Evolutionary conservation across 2,888 invertebrate genomes (phyloP).

Genomic region (Drosophila pseudotakahashii): DNA sequence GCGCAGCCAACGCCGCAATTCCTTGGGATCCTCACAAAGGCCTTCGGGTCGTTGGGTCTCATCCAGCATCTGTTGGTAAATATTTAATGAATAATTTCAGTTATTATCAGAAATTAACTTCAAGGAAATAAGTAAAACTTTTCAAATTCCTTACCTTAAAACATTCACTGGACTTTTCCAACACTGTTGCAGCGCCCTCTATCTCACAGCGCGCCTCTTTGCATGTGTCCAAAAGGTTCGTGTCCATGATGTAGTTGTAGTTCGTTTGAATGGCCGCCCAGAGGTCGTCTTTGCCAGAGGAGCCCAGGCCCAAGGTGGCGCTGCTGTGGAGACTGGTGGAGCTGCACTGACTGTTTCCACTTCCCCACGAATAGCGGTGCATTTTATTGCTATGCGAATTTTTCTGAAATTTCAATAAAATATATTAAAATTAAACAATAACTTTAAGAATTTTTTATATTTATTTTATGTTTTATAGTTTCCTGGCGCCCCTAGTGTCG

Average conservation of each 20-base stretch:
- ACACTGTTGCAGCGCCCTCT: conserved; percentile 76
- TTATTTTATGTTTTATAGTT: too few relatives aligned
- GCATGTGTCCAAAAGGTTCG: conserved; percentile 95
- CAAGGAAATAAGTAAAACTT: too few relatives aligned
- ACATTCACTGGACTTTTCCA: conserved; percentile 70
- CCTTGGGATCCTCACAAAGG: conserved; percentile 82
- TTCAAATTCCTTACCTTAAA: conserved; percentile 76
- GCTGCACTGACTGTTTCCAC: conserved; percentile 88
- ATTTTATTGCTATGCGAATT: conserved; percentile 71
- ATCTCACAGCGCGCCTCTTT: conserved; percentile 86
- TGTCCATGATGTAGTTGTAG: conserved; percentile 98
- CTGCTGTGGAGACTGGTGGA: conserved; percentile 85
- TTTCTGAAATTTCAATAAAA: conserved; percentile 63
- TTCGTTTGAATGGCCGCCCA: conserved; percentile 96
- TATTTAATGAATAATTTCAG: background rate
- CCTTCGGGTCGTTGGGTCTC: conserved; percentile 80
- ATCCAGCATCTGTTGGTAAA: conserved; percentile 71
- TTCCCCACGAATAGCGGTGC: conserved; percentile 92
- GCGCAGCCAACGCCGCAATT: conserved; percentile 93
- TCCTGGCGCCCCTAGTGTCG: too few relatives aligned
- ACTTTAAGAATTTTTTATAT: too few relatives aligned
- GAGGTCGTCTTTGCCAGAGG: conserved; percentile 91
- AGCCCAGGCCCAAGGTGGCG: conserved; percentile 81
- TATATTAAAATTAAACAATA: too few relatives aligned
- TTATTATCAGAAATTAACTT: too few relatives aligned